Conservation (phyloP, 2,888 invertebrate species). For the Molanna angustata region DNA sequence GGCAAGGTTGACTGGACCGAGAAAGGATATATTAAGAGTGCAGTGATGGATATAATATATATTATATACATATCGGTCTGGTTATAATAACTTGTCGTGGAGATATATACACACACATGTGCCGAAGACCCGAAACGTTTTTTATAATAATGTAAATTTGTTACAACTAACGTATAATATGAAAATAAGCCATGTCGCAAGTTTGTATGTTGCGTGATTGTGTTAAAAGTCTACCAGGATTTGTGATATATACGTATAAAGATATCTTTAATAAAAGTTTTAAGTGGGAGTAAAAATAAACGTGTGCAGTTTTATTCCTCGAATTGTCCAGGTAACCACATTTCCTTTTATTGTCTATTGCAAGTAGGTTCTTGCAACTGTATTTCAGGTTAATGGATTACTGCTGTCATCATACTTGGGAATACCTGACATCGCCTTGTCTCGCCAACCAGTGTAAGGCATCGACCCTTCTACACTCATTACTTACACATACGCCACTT, state of each 20-base stretch:
- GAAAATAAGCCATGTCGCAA: constrained; percentile 19
- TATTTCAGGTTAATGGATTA: too few relatives aligned
- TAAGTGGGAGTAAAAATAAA: too few relatives aligned
- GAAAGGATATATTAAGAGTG: neutral
- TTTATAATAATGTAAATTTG: constrained; percentile 17
- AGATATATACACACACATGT: constrained; percentile 18
- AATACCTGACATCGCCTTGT: too few relatives aligned
- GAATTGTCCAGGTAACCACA: too few relatives aligned
- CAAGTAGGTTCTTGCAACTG: too few relatives aligned
- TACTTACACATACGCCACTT: too few relatives aligned
- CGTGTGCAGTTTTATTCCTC: too few relatives aligned
- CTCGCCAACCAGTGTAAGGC: too few relatives aligned
- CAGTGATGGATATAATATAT: constrained; percentile 16
- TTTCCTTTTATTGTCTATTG: too few relatives aligned
- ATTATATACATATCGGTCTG: constrained; percentile 4
- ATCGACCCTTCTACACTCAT: too few relatives aligned
- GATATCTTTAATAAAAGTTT: constrained; percentile 59
- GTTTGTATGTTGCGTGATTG: constrained; percentile 58
- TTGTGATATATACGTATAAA: constrained; percentile 72
- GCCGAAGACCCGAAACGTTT: constrained; percentile 25
- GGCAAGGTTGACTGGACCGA: too few relatives aligned
- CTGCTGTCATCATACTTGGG: too few relatives aligned
- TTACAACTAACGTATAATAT: constrained; percentile 21
- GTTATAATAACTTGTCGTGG: constrained; percentile 18
- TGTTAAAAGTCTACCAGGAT: constrained; percentile 70